Conservation (phyloP, 2,113 vertebrate species). For the Phylloscopus trochiloides region DNA sequence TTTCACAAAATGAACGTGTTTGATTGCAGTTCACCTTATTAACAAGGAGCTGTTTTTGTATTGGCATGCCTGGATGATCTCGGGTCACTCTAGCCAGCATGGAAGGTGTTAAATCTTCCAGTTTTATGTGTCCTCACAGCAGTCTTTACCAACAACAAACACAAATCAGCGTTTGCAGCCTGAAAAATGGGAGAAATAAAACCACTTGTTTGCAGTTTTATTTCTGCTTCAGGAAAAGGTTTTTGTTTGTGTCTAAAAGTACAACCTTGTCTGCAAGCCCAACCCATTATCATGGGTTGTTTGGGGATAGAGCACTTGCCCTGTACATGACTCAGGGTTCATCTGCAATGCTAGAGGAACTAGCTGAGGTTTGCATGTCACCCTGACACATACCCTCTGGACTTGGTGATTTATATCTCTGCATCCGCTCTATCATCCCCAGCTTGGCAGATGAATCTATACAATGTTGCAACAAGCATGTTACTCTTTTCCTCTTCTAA, state of each 20-base stretch:
- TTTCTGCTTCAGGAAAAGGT: background rate
- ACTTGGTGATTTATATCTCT: background rate
- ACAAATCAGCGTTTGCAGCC: background rate
- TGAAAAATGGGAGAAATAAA: background rate
- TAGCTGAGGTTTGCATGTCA: background rate
- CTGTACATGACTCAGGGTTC: background rate
- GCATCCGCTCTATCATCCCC: background rate
- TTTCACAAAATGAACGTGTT: background rate
- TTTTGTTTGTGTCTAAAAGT: background rate
- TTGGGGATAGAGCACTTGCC: background rate
- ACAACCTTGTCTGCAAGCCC: background rate
- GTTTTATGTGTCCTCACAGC: background rate
- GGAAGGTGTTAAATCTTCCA: background rate
- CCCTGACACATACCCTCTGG: background rate
- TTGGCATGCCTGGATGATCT: background rate
- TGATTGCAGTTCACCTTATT: background rate
- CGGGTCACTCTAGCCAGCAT: background rate
- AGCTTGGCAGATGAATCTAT: background rate
- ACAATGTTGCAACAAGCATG: background rate
- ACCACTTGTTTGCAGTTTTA: background rate
- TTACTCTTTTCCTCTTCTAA: background rate
- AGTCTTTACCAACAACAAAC: background rate
- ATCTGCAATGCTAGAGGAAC: background rate
- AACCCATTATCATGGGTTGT: background rate
- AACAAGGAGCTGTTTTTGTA: background rate